Percentiles rank a stretch among this genome's conserved stretches.
phyloP scores from a whole-genome alignment of 2,888 invertebrate genomes.

The Sussaba pulchella region DNA sequence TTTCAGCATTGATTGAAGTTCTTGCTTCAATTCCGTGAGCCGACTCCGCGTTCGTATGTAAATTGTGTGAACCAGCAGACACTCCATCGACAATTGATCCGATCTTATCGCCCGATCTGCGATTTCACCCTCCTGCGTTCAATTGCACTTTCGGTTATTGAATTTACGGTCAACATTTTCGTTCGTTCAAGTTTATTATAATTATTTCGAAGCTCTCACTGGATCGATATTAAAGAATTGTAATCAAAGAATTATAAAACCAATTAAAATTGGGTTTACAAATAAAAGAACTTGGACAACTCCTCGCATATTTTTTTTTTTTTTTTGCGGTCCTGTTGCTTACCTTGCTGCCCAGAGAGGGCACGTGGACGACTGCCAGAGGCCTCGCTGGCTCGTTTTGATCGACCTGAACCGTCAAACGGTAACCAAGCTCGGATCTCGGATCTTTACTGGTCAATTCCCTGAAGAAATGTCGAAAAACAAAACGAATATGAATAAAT shows the following conservation, averaged over 20 bases:
- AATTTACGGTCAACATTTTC: too few relatives aligned
- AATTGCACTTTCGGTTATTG: background rate
- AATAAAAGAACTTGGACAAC: too few relatives aligned
- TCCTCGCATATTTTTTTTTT: background rate
- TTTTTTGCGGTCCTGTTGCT: conserved; percentile 75
- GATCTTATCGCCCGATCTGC: conserved; percentile 93
- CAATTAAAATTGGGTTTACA: too few relatives aligned
- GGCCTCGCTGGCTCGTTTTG: conserved; percentile 92
- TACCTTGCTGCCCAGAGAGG: conserved; percentile 89
- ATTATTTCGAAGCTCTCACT: too few relatives aligned
- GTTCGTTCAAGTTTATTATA: too few relatives aligned
- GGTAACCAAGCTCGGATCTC: conserved; percentile 94
- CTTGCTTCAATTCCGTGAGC: conserved; percentile 92
- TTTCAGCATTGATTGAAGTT: conserved; percentile 89
- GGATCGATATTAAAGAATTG: too few relatives aligned
- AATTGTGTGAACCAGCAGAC: conserved; percentile 96
- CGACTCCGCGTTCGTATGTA: conserved; percentile 95
- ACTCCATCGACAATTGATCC: conserved; percentile 97
- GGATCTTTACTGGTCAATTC: conserved; percentile 89
- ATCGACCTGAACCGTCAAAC: conserved; percentile 95
- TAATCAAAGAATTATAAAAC: too few relatives aligned
- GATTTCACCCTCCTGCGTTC: conserved; percentile 87
- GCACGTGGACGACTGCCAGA: conserved; percentile 89
- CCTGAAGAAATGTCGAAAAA: conserved; percentile 82
- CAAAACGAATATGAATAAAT: too few relatives aligned